Conservation (phyloP, 2,888 invertebrate species). For the Caenorhabditis uteleia region DNA sequence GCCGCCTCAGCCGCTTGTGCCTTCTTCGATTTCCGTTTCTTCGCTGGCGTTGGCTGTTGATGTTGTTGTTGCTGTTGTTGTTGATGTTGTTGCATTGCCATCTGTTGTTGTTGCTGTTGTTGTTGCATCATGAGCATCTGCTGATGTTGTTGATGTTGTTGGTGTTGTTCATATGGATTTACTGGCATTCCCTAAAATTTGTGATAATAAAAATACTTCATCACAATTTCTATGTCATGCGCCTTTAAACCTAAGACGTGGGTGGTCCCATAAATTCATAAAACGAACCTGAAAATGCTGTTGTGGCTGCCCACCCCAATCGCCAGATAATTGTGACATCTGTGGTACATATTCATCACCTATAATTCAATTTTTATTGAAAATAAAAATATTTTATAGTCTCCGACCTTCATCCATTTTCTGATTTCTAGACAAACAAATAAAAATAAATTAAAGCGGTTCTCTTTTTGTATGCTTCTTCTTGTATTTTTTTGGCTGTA, state of each 20-base stretch:
- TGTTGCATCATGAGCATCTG: slow-evolving; percentile 46
- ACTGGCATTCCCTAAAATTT: slow-evolving; percentile 22
- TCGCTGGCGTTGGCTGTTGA: slow-evolving; percentile 14
- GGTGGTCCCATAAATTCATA: too few species aligned
- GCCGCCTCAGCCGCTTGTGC: slow-evolving; percentile 41
- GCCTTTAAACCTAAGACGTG: not conserved
- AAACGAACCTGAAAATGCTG: slow-evolving; percentile 3
- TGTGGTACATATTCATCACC: slow-evolving; percentile 67
- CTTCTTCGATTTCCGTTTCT: slow-evolving; percentile 36
- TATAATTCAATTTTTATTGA: slow-evolving; percentile 10
- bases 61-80: slow-evolving; percentile 27
- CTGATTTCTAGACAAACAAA: too few species aligned
- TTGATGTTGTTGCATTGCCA: slow-evolving; percentile 14
- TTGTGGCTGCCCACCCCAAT: slow-evolving; percentile 34
- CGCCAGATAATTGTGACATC: slow-evolving; percentile 61
- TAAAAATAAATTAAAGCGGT: too few species aligned
- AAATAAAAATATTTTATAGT: too few species aligned
- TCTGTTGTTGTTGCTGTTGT: slow-evolving; percentile 31
- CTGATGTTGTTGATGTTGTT: slow-evolving; percentile 45
- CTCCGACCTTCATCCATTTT: slow-evolving; percentile 3
- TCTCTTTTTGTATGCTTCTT: too few species aligned
- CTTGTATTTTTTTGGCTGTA: too few species aligned
- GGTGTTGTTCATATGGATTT: slow-evolving; percentile 48
- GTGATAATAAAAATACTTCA: not conserved
- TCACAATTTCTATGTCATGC: not conserved